These are phyloP conservation scores for Netelia melanura DNA, from an alignment of 2,888 invertebrate genomes.

Conservation along the genomic window DNA sequence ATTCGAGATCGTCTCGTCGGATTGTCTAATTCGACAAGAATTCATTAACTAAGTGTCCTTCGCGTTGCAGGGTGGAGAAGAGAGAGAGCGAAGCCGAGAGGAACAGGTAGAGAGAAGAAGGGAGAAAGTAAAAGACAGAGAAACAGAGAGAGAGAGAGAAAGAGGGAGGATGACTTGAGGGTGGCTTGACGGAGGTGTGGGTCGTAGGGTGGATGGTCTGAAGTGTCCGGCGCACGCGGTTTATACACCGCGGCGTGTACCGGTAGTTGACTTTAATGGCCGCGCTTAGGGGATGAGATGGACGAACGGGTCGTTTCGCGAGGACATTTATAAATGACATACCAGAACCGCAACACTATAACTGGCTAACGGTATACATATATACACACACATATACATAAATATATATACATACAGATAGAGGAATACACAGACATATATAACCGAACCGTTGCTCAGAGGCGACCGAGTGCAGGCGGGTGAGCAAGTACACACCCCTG, in stretches of 20 bases:
- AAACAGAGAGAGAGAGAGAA: background rate
- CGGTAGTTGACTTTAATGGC: slow-evolving; percentile 82
- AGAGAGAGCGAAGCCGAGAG: background rate
- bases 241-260: slow-evolving; percentile 72
- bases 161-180: slow-evolving; percentile 36
- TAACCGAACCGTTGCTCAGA: background rate
- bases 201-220: slow-evolving; percentile 22
- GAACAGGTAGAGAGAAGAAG: background rate
- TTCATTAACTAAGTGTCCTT: slow-evolving; percentile 77
- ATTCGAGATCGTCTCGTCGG: slow-evolving; percentile 17
- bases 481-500: slow-evolving; percentile 28
- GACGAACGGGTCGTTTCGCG: slow-evolving; percentile 84
- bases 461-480: slow-evolving; percentile 18
- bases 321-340: slow-evolving; percentile 84
- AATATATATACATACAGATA: slow-evolving; percentile 36
- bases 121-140: background rate
- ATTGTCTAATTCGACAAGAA: slow-evolving; percentile 72
- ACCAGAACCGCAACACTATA: slow-evolving; percentile 79
- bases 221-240: slow-evolving; percentile 69
- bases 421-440: background rate
- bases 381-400: slow-evolving; percentile 58
- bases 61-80: slow-evolving; percentile 5
- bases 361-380: slow-evolving; percentile 73
- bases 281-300: slow-evolving; percentile 83
- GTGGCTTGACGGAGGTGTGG: slow-evolving; percentile 66